Base-by-base conservation (phyloP, 2,888 invertebrate genomes). In the Tipula vernalis region DNA sequence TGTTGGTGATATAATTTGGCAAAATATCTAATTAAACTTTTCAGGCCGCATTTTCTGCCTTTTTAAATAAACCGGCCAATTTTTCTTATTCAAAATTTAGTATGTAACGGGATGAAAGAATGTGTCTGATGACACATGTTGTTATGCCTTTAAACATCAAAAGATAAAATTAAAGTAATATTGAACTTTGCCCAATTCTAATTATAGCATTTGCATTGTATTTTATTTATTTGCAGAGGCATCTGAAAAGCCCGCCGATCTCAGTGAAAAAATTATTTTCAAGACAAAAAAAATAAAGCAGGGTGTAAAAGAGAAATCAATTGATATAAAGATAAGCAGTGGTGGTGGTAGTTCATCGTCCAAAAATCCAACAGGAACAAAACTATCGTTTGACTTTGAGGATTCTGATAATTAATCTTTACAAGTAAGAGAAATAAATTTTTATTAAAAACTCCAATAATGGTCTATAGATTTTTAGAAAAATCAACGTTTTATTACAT, bases 261-360 rank as follows among this genome's bases (percentile, higher is more conserved):
- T 95, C 88, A 92, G 89, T 86, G 92, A 93, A 88, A 93, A 93
- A 83, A 92, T 95, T 87, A 91, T 95, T 87, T 95, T 95, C 89
- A 92, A 92, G 89, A 90, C 91, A 0, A 91, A 91, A 88, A 87
- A 88, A 51, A 89, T 89, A 51, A 85, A 87, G 44, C 15, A 57
- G 15, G 10, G 18, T 2, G 10, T 28, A 2, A 71, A 71, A 18
- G 71, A 71, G 10, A 71, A 71, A 71, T 18, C 28, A 71, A 28
- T 8, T 18, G 71, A 71, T 28, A 71, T n/a, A 28, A 28, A 28
- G 28, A 28, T 28, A 28, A 28, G 28, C 28, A 28, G 2, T 2
- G 71, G 71, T 71, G 71, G 10, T 28, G 51, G 51, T 15, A n/a
- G n/a, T 51, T 51, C 51, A n/a, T n/a, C 51, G 8, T 28, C 71